Evolutionary conservation across 2,797 vertebrate species (phyloP).

Genomic region (Anas flavirostris): DNA sequence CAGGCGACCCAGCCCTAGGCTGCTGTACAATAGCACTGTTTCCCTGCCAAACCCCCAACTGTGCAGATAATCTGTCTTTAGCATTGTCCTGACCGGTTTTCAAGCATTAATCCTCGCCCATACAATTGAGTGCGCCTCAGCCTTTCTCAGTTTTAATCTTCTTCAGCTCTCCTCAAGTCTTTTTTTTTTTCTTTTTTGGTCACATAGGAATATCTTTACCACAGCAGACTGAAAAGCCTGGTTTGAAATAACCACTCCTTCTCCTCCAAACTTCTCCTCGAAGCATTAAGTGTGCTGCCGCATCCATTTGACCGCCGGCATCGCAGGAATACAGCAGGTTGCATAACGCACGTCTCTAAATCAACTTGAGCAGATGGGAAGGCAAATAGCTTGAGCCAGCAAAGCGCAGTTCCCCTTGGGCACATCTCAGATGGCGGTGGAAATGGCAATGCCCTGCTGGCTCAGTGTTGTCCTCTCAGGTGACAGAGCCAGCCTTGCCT

Average conservation of each 20-base stretch:
- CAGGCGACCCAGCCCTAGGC: neutral
- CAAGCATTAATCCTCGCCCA: neutral
- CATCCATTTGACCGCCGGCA: neutral
- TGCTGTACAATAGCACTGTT: neutral
- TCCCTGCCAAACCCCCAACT: rapidly evolving
- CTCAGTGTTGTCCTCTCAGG: conserved; percentile 22
- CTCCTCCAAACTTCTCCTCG: neutral
- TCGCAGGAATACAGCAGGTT: neutral
- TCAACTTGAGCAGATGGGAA: conserved; percentile 53
- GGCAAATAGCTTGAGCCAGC: conserved; percentile 44
- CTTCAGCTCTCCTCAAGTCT: neutral
- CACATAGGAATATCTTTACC: neutral
- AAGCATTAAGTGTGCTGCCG: neutral
- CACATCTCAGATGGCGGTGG: conserved; percentile 26
- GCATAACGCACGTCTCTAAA: conserved; percentile 29
- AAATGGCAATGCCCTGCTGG: conserved; percentile 33
- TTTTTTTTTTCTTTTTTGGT: neutral
- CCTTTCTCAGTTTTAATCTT: neutral
- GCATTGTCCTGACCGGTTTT: neutral
- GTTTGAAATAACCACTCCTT: neutral
- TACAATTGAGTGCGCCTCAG: neutral
- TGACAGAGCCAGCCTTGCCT: neutral
- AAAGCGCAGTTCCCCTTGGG: conserved; percentile 19
- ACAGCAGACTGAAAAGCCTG: neutral
- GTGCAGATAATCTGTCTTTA: neutral